phyloP scores from a whole-genome alignment of 2,113 vertebrate species.

The Toxotes jaculatrix region DNA sequence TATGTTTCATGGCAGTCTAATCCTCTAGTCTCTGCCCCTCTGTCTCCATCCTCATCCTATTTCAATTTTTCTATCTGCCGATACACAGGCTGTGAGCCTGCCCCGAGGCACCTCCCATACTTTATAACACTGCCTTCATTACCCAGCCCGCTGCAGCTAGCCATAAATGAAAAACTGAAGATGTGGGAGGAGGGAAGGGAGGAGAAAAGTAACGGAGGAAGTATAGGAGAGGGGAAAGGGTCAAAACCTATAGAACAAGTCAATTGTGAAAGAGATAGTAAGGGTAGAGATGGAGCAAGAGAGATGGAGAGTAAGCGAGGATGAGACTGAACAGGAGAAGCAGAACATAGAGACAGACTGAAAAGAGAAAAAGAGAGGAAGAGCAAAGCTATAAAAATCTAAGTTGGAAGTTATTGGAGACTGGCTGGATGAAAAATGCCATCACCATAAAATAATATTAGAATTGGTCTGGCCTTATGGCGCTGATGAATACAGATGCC shows the following conservation, averaged over 20 bases:
- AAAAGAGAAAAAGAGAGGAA: conserved; percentile 30
- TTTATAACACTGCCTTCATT: conserved; percentile 76
- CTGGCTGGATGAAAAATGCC: conserved; percentile 73
- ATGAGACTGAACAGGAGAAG: conserved; percentile 21
- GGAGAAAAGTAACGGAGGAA: conserved; percentile 27
- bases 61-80: conserved; percentile 65
- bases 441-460: conserved; percentile 78
- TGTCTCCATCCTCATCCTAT: conserved; percentile 57
- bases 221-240: conserved; percentile 37
- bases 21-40: conserved; percentile 49
- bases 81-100: conserved; percentile 58
- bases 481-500: conserved; percentile 75
- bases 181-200: conserved; percentile 42
- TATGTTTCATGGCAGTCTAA: conserved; percentile 64
- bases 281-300: conserved; percentile 8
- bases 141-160: conserved; percentile 60
- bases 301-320: conserved; percentile 9
- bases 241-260: conserved; percentile 47
- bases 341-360: conserved; percentile 15
- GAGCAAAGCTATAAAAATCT: conserved; percentile 64
- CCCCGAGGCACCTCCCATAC: conserved; percentile 67
- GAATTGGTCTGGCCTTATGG: conserved; percentile 71
- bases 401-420: conserved; percentile 71
- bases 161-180: conserved; percentile 74
- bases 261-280: conserved; percentile 36